Evolutionary conservation across 2,888 invertebrate genomes (phyloP), one percentile per base, ranked within the genome.

Genomic region (Glaucopsyche alexis): DNA sequence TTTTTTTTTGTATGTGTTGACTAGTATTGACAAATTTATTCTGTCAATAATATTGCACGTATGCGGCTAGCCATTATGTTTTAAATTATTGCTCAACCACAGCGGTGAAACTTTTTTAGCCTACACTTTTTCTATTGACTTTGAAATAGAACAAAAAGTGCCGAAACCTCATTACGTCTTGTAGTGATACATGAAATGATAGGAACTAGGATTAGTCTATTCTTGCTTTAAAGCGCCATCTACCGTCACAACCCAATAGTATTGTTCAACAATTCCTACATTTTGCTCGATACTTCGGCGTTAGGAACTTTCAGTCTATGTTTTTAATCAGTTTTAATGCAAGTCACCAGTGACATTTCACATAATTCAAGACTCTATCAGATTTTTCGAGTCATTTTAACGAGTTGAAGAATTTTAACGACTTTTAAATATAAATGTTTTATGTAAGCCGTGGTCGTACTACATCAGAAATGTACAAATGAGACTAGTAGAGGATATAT

Each of bases 401-500:
- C 47, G 13, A 47, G 47, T 47, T 47, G 47, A 8, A 11, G 6
- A 8, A 47, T 7, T 47, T 47, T 7, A 47, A 47, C 7, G 8
- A 47, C 6, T 47, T 47, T 47, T 13, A 47, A 11, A 13, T 11
- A 14, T 2, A 11, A 40, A n/a, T 5, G 9, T 3, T 67, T 45
- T 47, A 47, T 69, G 69, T 49, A 69, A 16, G 49, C 47, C 7
- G 69, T 14, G 29, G 47, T 47, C 69, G 19, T 2, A 11, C 45
- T 69, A 29, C 14, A 38, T 29, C 13, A 49, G 47, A 29, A 47
- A 69, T 69, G 14, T 69, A 69, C 69, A 69, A 45, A 45, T 49
- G 29, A 45, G 69, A 69, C 69, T 69, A 69, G 69, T 16, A 29
- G 13, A 49, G 42, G 69, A 47, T 69, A 69, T 19, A 49, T 69